A percentile compares a stretch with the other conserved stretches of the same genome.
Evolutionary conservation across 2,888 invertebrate genomes (phyloP).

Genomic region (Ennomos erosarius): DNA sequence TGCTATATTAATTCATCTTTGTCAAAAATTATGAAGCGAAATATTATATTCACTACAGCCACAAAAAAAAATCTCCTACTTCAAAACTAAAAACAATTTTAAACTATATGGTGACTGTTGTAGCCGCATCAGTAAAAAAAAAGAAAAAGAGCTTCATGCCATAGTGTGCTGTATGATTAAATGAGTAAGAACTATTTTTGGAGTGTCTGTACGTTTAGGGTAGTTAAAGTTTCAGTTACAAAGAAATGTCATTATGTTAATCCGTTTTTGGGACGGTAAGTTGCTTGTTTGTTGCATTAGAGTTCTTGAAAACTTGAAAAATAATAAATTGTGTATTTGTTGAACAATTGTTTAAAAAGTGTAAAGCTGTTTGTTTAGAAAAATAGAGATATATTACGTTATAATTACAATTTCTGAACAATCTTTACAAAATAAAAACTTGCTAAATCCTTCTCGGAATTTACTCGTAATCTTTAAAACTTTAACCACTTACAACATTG

Average conservation of each 20-base stretch:
- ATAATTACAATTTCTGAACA: too few relatives aligned
- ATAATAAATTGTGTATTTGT: neutral
- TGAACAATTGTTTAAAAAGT: conserved; percentile 1
- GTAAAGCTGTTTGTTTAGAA: conserved; percentile 5
- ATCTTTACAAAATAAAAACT: too few relatives aligned
- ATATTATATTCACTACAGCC: conserved; percentile 57
- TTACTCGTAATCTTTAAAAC: too few relatives aligned
- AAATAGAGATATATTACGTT: neutral
- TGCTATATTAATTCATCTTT: conserved; percentile 60
- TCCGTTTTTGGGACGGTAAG: conserved; percentile 62
- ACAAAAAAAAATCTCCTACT: neutral
- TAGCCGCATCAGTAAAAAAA: conserved; percentile 7
- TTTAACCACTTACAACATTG: too few relatives aligned
- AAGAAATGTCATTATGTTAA: conserved; percentile 74
- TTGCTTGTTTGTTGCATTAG: conserved; percentile 56
- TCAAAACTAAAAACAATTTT: conserved; percentile 5
- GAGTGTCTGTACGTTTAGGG: neutral
- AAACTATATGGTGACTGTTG: conserved; percentile 17
- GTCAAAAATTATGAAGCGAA: conserved; percentile 71
- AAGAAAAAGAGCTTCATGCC: conserved; percentile 15
- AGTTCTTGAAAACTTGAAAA: conserved; percentile 8
- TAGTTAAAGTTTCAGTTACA: conserved; percentile 47
- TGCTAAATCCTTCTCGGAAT: too few relatives aligned
- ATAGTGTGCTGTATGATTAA: conserved; percentile 8
- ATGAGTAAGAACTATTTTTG: neutral